phyloP scores from a whole-genome alignment of 2,888 invertebrate genomes.

The Cheilosia vulpina region DNA sequence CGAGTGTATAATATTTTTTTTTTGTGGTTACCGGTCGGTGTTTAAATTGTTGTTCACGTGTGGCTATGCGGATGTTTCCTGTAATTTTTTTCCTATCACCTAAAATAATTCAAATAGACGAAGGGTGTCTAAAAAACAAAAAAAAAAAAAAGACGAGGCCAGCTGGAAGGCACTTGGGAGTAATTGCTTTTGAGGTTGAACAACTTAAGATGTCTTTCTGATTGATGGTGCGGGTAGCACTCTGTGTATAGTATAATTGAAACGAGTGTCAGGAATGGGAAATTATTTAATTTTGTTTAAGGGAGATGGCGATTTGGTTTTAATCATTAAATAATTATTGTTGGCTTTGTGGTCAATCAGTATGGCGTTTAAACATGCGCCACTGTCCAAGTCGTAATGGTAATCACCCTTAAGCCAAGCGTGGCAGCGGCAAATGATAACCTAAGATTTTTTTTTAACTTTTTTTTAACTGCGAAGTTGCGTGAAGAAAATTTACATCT shows the following conservation, averaged over 20 bases:
- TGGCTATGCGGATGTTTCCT: conserved; percentile 60
- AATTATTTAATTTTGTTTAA: conserved; percentile 39
- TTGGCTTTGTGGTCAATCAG: neutral
- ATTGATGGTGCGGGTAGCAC: conserved; percentile 42
- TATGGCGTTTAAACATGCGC: neutral
- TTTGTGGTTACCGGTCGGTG: conserved; percentile 12
- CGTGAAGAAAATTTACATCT: no score
- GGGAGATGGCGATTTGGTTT: neutral
- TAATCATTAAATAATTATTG: conserved; percentile 24
- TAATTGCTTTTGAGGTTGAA: conserved; percentile 47
- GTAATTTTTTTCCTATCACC: conserved; percentile 50
- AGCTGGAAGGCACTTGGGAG: conserved; percentile 42
- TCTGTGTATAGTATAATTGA: conserved; percentile 29
- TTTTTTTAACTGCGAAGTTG: no score
- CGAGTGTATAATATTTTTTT: conserved; percentile 9
- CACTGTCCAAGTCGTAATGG: neutral
- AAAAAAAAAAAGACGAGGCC: neutral
- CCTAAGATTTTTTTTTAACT: no score
- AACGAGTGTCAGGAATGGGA: conserved; percentile 43
- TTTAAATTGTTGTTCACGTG: conserved; percentile 47
- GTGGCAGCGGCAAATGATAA: no score
- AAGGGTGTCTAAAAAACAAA: conserved; percentile 31
- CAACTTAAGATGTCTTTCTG: conserved; percentile 39
- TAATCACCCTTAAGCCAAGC: no score
- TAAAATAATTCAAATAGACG: conserved; percentile 25